Evolutionary conservation across 2,888 invertebrate species (phyloP).

Genomic region (Drosophila flavopinicola): DNA sequence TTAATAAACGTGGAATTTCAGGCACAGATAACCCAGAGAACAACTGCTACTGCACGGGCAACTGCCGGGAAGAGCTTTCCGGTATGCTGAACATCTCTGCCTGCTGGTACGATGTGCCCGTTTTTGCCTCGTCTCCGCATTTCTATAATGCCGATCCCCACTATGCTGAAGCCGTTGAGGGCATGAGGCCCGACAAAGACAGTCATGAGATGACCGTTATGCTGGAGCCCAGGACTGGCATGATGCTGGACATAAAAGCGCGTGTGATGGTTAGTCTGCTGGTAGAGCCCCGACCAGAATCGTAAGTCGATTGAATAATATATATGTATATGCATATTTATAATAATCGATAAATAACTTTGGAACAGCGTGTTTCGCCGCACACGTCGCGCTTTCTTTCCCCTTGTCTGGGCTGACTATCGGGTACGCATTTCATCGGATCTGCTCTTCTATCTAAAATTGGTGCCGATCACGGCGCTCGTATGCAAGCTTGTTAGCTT

Average conservation of each 20-base stretch:
- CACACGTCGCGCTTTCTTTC: conserved; percentile 64
- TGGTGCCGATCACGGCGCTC: conserved; percentile 50
- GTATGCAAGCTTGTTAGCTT: conserved; percentile 54
- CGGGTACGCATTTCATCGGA: conserved; percentile 59
- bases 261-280: conserved; percentile 91
- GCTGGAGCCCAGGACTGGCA: conserved; percentile 90
- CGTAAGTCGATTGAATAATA: conserved; percentile 85
- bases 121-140: conserved; percentile 93
- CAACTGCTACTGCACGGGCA: conserved; percentile 89
- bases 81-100: conserved; percentile 90
- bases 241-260: conserved; percentile 90
- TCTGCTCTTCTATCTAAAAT: conserved; percentile 58
- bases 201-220: conserved; percentile 90
- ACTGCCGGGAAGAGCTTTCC: conserved; percentile 87
- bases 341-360: too few species aligned
- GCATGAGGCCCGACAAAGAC: conserved; percentile 88
- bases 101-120: conserved; percentile 91
- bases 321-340: not conserved
- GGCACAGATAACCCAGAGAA: conserved; percentile 87
- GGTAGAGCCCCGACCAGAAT: conserved; percentile 87
- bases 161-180: conserved; percentile 87
- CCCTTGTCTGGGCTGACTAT: conserved; percentile 78
- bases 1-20: conserved; percentile 62
- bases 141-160: conserved; percentile 90
- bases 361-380: conserved; percentile 63